Evolutionary conservation across 2,113 vertebrate species (phyloP).

Genomic region (Speoplatyrhinus poulsoni): DNA sequence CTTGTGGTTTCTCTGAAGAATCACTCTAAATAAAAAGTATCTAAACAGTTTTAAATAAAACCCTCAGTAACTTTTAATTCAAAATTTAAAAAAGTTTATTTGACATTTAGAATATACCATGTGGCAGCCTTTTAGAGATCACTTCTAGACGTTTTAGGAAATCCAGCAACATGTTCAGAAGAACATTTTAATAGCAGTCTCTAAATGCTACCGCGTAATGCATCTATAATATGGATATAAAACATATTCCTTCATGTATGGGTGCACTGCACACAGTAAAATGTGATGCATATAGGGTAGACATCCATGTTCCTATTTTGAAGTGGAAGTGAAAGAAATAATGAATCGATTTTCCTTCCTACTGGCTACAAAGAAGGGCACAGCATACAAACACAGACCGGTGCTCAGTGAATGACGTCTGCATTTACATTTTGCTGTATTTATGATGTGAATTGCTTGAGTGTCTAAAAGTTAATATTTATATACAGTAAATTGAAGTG

Average conservation of each 20-base stretch:
- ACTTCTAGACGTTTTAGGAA: conserved; percentile 53
- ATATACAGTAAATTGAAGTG: conserved; percentile 12
- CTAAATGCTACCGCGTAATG: neutral
- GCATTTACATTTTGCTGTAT: conserved; percentile 9
- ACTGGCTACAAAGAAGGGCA: conserved; percentile 10
- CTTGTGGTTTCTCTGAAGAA: neutral
- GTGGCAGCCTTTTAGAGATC: conserved; percentile 51
- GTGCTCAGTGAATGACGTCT: neutral
- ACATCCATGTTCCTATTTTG: neutral
- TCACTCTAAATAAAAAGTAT: neutral
- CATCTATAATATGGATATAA: neutral
- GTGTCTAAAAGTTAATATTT: conserved; percentile 18
- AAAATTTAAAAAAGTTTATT: conserved; percentile 46
- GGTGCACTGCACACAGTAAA: neutral
- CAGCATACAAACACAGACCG: conserved; percentile 1
- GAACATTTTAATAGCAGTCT: conserved; percentile 10
- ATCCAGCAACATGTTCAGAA: conserved; percentile 42
- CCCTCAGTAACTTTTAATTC: conserved; percentile 11
- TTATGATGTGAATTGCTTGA: conserved; percentile 5
- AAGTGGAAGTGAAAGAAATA: conserved; percentile 37
- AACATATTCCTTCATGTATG: neutral
- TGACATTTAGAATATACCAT: conserved; percentile 55
- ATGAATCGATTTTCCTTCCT: conserved; percentile 7
- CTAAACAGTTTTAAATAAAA: conserved; percentile 11
- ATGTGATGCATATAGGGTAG: neutral